A percentile compares a stretch with the other conserved stretches of the same genome.
Conservation (phyloP, 2,888 invertebrate species). For the Thyatira batis region DNA sequence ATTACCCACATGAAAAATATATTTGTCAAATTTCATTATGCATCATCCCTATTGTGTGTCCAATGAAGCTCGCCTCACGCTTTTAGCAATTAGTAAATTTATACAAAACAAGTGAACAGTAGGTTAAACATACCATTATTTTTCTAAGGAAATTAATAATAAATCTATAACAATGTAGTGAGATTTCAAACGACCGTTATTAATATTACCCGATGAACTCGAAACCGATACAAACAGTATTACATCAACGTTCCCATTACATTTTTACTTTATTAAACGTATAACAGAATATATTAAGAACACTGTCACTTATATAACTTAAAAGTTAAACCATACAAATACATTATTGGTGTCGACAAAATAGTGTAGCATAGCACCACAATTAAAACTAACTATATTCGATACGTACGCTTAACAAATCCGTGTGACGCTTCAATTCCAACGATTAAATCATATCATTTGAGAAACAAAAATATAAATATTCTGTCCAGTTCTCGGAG, state of each 20-base stretch:
- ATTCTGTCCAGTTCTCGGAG: slow-evolving; percentile 33
- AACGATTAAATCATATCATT: slow-evolving; percentile 26
- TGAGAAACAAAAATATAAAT: slow-evolving; percentile 33
- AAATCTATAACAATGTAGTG: slow-evolving; percentile 35
- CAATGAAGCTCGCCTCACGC: neutral
- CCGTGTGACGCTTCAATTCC: slow-evolving; percentile 50
- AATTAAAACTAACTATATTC: slow-evolving; percentile 61
- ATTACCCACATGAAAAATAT: too few relatives aligned
- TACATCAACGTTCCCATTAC: neutral
- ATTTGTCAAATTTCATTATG: too few relatives aligned
- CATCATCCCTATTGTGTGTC: neutral
- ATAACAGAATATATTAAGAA: slow-evolving; percentile 24
- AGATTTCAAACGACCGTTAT: slow-evolving; percentile 31
- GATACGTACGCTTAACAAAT: slow-evolving; percentile 58
- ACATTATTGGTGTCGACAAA: slow-evolving; percentile 68
- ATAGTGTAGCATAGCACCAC: slow-evolving; percentile 69
- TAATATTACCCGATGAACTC: slow-evolving; percentile 1
- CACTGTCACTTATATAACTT: slow-evolving; percentile 65
- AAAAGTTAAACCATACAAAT: slow-evolving; percentile 57
- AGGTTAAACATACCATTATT: neutral
- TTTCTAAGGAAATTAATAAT: neutral
- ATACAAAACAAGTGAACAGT: neutral
- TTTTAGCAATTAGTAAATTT: neutral
- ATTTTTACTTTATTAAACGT: slow-evolving; percentile 7
- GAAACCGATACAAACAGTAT: neutral